phyloP scores from a whole-genome alignment of 2,113 vertebrate genomes.

The Motacilla alba region DNA sequence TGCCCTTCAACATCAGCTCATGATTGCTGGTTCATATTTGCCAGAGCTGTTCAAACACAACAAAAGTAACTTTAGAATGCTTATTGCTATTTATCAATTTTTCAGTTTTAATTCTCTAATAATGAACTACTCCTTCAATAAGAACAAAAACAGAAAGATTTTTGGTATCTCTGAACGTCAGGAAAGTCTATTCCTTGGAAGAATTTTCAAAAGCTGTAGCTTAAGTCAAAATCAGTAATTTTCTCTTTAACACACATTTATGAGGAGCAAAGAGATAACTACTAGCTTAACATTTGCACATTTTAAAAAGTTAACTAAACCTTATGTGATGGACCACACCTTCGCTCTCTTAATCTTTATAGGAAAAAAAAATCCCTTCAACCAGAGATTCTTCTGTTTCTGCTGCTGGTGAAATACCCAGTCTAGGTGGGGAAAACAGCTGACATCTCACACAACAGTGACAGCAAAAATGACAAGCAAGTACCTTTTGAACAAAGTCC shows the following conservation, averaged over 20 bases:
- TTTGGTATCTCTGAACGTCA: background rate
- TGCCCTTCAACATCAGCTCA: background rate
- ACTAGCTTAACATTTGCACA: background rate
- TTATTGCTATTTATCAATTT: background rate
- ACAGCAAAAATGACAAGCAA: background rate
- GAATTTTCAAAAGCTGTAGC: background rate
- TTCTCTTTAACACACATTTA: background rate
- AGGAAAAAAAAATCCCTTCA: background rate
- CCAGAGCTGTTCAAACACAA: background rate
- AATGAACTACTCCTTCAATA: background rate
- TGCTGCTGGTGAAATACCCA: background rate
- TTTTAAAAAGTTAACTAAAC: background rate
- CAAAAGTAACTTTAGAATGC: background rate
- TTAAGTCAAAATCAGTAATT: background rate
- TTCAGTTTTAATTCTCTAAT: background rate
- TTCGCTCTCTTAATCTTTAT: background rate
- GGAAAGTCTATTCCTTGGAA: background rate
- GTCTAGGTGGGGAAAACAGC: background rate
- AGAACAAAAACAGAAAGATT: background rate
- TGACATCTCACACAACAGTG: background rate
- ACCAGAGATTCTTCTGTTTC: background rate
- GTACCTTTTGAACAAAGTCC: background rate
- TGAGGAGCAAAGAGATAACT: background rate
- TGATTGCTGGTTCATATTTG: accelerated
- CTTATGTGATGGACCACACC: accelerated